Percentiles rank a stretch among this genome's conserved stretches.
Evolutionary conservation across 2,797 vertebrate genomes (phyloP).

Genomic region (Sternarchorhynchus goeldii): DNA sequence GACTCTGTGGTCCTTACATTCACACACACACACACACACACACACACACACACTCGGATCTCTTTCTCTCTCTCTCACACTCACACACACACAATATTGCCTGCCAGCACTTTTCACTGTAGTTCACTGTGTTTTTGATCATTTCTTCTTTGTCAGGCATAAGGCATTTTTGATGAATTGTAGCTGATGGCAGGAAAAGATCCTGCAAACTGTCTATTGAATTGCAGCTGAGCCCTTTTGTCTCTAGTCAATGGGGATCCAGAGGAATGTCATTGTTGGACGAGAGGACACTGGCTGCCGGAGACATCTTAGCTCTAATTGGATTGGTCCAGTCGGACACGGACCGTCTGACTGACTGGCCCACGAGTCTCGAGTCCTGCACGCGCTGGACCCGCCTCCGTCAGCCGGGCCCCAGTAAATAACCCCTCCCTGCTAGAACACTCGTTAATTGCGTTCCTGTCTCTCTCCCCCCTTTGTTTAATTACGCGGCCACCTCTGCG

Average conservation of each 20-base stretch:
- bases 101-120: conserved; percentile 23
- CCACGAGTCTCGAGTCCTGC: conserved; percentile 69
- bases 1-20: conserved; percentile 47
- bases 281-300: conserved; percentile 59
- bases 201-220: not conserved
- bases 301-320: conserved; percentile 74
- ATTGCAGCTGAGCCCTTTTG: conserved; percentile 47
- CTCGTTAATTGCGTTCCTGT: conserved; percentile 78
- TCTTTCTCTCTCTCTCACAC: not conserved
- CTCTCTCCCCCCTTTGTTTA: conserved; percentile 58
- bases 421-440: conserved; percentile 73
- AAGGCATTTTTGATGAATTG: not conserved
- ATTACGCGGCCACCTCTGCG: conserved; percentile 76
- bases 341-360: conserved; percentile 48
- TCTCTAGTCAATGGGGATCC: conserved; percentile 53
- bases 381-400: conserved; percentile 70
- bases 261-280: conserved; percentile 61
- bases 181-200: not conserved
- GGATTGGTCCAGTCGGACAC: conserved; percentile 73
- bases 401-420: conserved; percentile 76
- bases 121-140: not conserved
- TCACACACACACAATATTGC: conserved; percentile 10
- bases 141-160: not conserved
- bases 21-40: conserved; percentile 8
- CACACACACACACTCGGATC: conserved; percentile 39